Percentiles rank a stretch among this genome's conserved stretches.
These are phyloP conservation scores for Pteropus alecto DNA, from an alignment of 2,113 vertebrate species.

Conservation along the genomic window DNA sequence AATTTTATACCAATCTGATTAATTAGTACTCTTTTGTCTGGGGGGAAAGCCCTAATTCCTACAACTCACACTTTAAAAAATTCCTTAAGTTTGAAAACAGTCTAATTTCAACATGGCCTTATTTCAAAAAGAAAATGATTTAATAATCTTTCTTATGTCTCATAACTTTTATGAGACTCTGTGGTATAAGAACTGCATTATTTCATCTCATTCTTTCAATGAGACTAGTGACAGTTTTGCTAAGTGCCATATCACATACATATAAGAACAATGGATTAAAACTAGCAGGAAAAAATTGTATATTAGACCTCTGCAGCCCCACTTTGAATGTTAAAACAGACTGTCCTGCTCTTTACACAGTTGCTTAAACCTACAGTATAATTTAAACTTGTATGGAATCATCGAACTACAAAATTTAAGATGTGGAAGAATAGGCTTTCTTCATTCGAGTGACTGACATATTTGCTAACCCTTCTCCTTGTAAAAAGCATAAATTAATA, in stretches of 20 bases:
- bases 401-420: constrained; percentile 42
- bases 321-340: constrained; percentile 25
- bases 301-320: neutral
- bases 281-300: neutral
- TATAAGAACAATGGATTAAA: constrained; percentile 41
- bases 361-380: constrained; percentile 17
- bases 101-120: constrained; percentile 12
- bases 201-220: constrained; percentile 26
- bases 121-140: constrained; percentile 39
- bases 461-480: constrained; percentile 53
- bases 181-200: neutral
- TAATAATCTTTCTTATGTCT: constrained; percentile 34
- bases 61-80: constrained; percentile 14
- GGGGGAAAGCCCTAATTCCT: neutral
- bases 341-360: neutral
- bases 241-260: neutral
- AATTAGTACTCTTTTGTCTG: constrained; percentile 14
- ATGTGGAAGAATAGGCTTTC: neutral
- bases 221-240: neutral
- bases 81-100: constrained; percentile 5
- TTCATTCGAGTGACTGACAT: constrained; percentile 40
- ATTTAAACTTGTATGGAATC: constrained; percentile 46
- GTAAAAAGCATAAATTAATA: constrained; percentile 54
- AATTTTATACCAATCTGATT: neutral
- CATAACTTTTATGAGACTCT: constrained; percentile 3